phyloP scores from a whole-genome alignment of 2,113 vertebrate species.

The Colinus virginianus region DNA sequence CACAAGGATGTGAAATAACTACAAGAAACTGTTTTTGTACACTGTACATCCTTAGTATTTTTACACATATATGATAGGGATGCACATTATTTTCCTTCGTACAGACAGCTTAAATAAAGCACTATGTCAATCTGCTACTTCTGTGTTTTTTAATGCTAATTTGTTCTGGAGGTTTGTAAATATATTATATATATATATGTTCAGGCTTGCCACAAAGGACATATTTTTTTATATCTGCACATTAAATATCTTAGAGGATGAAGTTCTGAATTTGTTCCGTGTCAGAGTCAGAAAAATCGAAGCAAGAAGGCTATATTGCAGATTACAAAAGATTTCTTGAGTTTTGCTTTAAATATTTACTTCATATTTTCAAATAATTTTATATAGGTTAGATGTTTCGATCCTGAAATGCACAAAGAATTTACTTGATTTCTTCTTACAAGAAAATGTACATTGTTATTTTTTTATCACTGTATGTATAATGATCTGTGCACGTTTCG shows the following conservation, averaged over 20 bases:
- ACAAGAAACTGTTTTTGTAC: conserved; percentile 95
- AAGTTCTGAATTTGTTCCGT: conserved; percentile 40
- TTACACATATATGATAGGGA: conserved; percentile 97
- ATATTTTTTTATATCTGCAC: conserved; percentile 64
- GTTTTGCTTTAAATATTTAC: conserved; percentile 61
- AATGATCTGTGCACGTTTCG: conserved; percentile 59
- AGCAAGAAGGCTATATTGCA: conserved; percentile 53
- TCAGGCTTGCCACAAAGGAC: conserved; percentile 56
- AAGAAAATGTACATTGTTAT: conserved; percentile 67
- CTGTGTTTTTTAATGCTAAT: conserved; percentile 77
- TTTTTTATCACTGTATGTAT: conserved; percentile 69
- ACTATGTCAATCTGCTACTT: conserved; percentile 92
- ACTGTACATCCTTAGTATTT: conserved; percentile 98
- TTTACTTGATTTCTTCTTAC: conserved; percentile 71
- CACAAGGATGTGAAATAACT: conserved; percentile 90
- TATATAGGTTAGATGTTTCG: conserved; percentile 66
- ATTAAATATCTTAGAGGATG: conserved; percentile 60
- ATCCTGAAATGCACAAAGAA: conserved; percentile 67
- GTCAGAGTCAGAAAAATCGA: conserved; percentile 39
- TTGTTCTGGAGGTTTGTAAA: conserved; percentile 75
- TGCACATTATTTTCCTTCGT: conserved; percentile 96
- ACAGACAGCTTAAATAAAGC: conserved; percentile 99
- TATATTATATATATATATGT: conserved; percentile 64
- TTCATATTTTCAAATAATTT: conserved; percentile 65
- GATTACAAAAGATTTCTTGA: conserved; percentile 51